phyloP scores from a whole-genome alignment of 37 sponge, comb jelly and placozoan genomes.

The Tethya wilhelma region DNA sequence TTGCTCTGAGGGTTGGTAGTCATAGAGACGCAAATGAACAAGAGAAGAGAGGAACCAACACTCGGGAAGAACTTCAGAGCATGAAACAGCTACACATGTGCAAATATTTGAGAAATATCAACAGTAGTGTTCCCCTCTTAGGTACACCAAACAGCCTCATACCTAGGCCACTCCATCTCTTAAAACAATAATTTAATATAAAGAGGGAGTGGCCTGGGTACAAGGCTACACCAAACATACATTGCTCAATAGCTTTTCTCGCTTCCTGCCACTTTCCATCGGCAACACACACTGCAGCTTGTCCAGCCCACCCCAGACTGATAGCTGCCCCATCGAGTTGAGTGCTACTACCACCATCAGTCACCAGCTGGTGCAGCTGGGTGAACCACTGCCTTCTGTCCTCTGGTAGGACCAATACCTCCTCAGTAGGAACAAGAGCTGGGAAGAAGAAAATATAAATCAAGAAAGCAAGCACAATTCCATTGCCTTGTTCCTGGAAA shows the following conservation, averaged over 20 bases:
- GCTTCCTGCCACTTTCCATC: conserved; percentile 37
- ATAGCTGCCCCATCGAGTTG: too few relatives aligned
- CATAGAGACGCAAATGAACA: conserved; percentile 33
- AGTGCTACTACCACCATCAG: background rate
- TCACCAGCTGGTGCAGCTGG: background rate
- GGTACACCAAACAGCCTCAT: background rate
- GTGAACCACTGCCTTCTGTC: background rate
- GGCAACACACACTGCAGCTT: conserved; percentile 4
- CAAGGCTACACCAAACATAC: background rate
- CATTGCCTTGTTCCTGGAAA: too few relatives aligned
- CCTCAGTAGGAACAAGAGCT: too few relatives aligned
- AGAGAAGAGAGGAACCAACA: conserved; percentile 17
- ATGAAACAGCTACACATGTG: conserved; percentile 5
- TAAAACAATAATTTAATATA: background rate
- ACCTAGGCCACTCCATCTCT: background rate
- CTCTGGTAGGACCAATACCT: background rate
- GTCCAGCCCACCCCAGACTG: conserved; percentile 14
- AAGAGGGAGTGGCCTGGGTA: background rate
- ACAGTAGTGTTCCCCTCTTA: background rate
- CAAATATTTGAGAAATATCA: background rate
- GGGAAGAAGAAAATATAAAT: too few relatives aligned
- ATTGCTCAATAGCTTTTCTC: background rate
- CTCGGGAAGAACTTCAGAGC: conserved; percentile 14
- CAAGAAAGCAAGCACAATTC: too few relatives aligned
- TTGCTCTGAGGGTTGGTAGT: conserved; percentile 28